Base-by-base conservation (phyloP, 2,797 vertebrate species). In the Melanotaenia nigrans region DNA sequence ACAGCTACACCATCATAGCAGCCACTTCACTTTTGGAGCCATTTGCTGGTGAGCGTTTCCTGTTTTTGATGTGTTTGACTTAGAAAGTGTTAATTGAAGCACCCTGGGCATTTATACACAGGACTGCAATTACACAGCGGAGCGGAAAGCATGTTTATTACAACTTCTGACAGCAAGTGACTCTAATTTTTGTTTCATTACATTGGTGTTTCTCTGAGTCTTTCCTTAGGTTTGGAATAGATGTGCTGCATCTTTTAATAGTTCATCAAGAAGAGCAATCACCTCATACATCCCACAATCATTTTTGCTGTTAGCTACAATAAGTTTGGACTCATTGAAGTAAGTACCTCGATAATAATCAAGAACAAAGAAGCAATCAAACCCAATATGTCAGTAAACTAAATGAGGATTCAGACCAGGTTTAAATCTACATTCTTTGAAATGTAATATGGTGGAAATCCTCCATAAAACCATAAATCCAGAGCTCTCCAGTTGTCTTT, bases 21-120 rank as follows among this genome's bases (percentile, higher is more conserved):
- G 58, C 67, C 75, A 32, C 79, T 78, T 84, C 73, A 83, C 86
- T 78, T 87, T 84, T 78, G 85, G 82, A 66, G 65, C 90, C 93
- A 93, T 94, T 93, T 93, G 92, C 79, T 68, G 56, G 73, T 64
- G 20, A 80, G 79, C 81, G 83, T 89, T 92, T 92, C 89, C 87
- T 91, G 71, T 69, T 69, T 1, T 53, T 65, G 60, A 57, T 70
- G 72, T 83, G 82, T 90, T 93, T 91, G 79, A 61, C 60, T 89
- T 91, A 77, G 16, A 69, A 80, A 76, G 90, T 89, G 91, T 85
- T 54, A 61, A 74, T 76, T 1, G 9, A 65, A 45, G 85, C 91
- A 78, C 90, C 75, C 81, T 18, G 53, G 51, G 2, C 33, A 16
- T 30, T 49, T 14, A 36, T 51, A 38, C n/a, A 55, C 12, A 38